These are phyloP conservation scores for Antheraea yamamai DNA, from an alignment of 2,888 invertebrate species.

Conservation along the genomic window DNA sequence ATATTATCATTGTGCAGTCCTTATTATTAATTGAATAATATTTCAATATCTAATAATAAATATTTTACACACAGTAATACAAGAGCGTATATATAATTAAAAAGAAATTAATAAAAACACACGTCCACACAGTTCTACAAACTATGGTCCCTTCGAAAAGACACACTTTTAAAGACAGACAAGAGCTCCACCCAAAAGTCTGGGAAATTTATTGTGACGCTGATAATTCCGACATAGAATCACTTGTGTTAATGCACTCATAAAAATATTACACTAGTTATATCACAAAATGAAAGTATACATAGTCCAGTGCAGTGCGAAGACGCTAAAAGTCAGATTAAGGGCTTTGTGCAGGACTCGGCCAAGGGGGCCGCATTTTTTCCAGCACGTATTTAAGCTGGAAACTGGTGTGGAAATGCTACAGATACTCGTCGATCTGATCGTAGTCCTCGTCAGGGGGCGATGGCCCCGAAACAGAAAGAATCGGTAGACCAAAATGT, in stretches of 20 bases:
- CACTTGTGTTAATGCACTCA: slow-evolving; percentile 30
- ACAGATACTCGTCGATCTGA: slow-evolving; percentile 84
- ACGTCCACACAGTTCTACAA: slow-evolving; percentile 57
- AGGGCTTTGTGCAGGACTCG: slow-evolving; percentile 70
- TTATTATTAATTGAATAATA: slow-evolving; percentile 58
- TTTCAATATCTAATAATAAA: slow-evolving; percentile 44
- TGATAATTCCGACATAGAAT: slow-evolving; percentile 30
- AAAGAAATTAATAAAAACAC: slow-evolving; percentile 53
- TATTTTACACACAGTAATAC: slow-evolving; percentile 51
- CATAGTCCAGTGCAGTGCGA: slow-evolving; percentile 51
- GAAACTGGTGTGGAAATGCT: slow-evolving; percentile 79
- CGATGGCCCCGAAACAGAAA: slow-evolving; percentile 90
- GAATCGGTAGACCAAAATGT: slow-evolving; percentile 88
- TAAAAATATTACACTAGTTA: slow-evolving; percentile 37
- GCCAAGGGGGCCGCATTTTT: slow-evolving; percentile 74
- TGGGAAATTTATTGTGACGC: slow-evolving; percentile 59
- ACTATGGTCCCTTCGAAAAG: slow-evolving; percentile 73
- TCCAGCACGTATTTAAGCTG: slow-evolving; percentile 79
- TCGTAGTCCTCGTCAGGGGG: slow-evolving; percentile 87
- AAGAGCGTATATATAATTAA: slow-evolving; percentile 51
- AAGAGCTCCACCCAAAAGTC: slow-evolving; percentile 48
- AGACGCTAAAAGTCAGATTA: slow-evolving; percentile 43
- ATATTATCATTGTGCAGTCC: slow-evolving; percentile 68
- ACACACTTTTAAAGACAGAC: slow-evolving; percentile 54
- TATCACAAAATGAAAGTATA: slow-evolving; percentile 47